A percentile compares a stretch with the other conserved stretches of the same genome.
Conservation (phyloP, 2,113 vertebrate genomes). For the Macroglossus sobrinus region DNA sequence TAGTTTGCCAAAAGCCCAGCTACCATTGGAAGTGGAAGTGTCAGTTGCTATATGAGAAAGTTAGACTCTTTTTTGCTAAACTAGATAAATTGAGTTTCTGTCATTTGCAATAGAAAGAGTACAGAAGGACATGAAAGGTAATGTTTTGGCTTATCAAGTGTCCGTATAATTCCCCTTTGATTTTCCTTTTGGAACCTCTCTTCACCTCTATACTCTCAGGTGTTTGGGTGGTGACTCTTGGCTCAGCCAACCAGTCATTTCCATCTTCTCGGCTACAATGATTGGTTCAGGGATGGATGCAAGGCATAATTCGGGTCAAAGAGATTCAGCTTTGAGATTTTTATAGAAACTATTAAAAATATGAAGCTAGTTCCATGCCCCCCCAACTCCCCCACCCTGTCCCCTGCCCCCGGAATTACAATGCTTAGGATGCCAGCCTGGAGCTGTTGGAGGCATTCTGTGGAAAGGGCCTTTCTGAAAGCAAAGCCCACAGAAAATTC, state of each 20-base stretch:
- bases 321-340: background rate
- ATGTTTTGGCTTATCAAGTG: background rate
- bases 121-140: background rate
- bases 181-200: background rate
- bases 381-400: too few species aligned
- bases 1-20: background rate
- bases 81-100: background rate
- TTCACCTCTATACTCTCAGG: background rate
- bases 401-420: background rate
- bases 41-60: background rate
- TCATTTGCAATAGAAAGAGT: background rate
- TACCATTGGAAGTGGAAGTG: background rate
- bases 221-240: background rate
- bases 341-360: background rate
- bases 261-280: background rate
- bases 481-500: background rate
- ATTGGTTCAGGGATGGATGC: background rate
- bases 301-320: background rate
- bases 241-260: background rate
- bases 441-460: background rate
- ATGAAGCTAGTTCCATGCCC: background rate
- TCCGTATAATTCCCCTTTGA: too few species aligned
- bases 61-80: background rate
- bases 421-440: background rate
- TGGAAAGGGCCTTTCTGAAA: background rate